phyloP scores from a whole-genome alignment of 1,140 invertebrate genomes.

The Pseudomyrmex gracilis region DNA sequence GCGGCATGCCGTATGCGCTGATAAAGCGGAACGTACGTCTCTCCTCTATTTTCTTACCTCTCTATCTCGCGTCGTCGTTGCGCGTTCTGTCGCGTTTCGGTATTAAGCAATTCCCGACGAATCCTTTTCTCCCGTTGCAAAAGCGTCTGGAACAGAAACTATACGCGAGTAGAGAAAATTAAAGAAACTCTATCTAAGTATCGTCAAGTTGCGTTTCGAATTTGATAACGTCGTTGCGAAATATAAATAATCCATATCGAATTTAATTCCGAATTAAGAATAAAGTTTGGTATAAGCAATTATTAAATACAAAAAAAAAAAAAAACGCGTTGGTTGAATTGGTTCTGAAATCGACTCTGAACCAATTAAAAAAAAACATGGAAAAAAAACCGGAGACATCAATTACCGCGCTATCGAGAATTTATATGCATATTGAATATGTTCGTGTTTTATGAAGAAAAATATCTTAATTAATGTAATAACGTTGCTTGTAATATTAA shows the following conservation, averaged over 20 bases:
- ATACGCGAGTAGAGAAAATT: not conserved
- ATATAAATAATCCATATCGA: too few relatives aligned
- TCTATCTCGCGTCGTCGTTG: conserved; percentile 70
- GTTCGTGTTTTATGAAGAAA: not conserved
- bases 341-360: too few relatives aligned
- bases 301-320: too few relatives aligned
- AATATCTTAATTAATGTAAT: conserved; percentile 7
- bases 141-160: not conserved
- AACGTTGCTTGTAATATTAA: conserved; percentile 1
- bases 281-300: too few relatives aligned
- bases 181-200: not conserved
- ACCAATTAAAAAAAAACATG: too few relatives aligned
- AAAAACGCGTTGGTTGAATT: too few relatives aligned
- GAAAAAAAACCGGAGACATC: too few relatives aligned
- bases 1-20: conserved; percentile 78
- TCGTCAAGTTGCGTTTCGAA: too few relatives aligned
- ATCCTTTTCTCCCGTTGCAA: not conserved
- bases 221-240: too few relatives aligned
- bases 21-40: conserved; percentile 80
- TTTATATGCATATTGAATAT: not conserved
- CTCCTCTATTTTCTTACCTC: conserved; percentile 64
- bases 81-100: conserved; percentile 43
- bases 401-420: too few relatives aligned
- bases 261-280: too few relatives aligned
- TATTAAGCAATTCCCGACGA: conserved; percentile 19